Conservation (phyloP, 2,797 vertebrate genomes). For the Leptatherina wallacei region DNA sequence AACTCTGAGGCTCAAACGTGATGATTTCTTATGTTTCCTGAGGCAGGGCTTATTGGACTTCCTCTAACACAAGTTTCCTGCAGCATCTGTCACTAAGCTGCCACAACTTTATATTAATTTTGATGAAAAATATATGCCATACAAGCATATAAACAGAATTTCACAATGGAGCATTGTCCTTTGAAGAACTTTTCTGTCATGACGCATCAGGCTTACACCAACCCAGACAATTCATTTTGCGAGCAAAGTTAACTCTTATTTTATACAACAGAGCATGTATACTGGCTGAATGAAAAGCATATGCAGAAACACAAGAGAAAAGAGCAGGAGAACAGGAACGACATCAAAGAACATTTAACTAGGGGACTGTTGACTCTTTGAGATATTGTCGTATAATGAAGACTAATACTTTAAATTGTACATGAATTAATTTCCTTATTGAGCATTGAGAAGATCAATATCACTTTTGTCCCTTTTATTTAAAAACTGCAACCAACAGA, state of each 20-base stretch:
- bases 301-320: not conserved
- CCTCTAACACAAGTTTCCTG: not conserved
- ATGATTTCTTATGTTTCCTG: not conserved
- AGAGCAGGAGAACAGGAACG: not conserved
- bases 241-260: slow-evolving; percentile 50
- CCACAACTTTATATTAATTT: slow-evolving; percentile 12
- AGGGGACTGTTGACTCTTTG: not conserved
- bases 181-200: slow-evolving; percentile 45
- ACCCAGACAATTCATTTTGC: slow-evolving; percentile 53
- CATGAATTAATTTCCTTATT: not conserved
- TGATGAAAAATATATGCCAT: slow-evolving; percentile 27
- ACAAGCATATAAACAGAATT: slow-evolving; percentile 32
- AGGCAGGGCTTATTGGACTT: not conserved
- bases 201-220: slow-evolving; percentile 49
- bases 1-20: slow-evolving; percentile 9
- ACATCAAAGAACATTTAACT: not conserved
- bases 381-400: not conserved
- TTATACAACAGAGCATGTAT: slow-evolving; percentile 4
- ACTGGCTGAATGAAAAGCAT: slow-evolving; percentile 18
- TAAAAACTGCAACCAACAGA: not conserved
- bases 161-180: slow-evolving; percentile 30
- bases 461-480: not conserved
- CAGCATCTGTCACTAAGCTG: not conserved
- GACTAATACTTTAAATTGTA: not conserved
- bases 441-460: not conserved